Conservation (phyloP, 64 coral and sea anemone genomes). For the Stichodactyla helianthus region DNA sequence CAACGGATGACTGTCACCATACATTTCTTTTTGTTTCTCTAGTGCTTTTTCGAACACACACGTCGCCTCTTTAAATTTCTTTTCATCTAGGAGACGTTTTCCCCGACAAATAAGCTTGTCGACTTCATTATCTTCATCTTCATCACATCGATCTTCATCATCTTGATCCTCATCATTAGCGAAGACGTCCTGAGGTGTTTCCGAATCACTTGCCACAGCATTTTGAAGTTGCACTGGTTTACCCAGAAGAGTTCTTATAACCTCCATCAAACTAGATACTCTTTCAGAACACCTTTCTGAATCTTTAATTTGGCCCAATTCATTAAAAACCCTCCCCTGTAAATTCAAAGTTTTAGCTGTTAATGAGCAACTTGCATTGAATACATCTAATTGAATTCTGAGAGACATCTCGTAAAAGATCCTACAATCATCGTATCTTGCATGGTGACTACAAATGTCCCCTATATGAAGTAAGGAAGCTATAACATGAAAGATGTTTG, state of each 20-base stretch:
- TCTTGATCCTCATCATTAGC: too few relatives aligned
- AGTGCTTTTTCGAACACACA: background rate
- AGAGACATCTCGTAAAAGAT: background rate
- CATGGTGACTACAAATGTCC: background rate
- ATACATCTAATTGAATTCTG: background rate
- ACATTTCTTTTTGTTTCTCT: background rate
- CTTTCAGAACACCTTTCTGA: background rate
- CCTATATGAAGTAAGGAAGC: background rate
- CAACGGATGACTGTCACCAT: slow-evolving; percentile 1
- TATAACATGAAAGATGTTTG: background rate
- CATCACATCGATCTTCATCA: background rate
- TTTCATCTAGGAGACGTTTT: background rate
- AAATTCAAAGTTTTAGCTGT: background rate
- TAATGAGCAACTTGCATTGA: background rate
- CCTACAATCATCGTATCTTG: background rate
- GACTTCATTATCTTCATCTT: background rate
- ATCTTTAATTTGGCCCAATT: background rate
- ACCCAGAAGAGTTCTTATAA: background rate
- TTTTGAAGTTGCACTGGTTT: background rate
- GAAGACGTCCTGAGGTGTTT: too few relatives aligned
- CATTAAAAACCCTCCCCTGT: background rate
- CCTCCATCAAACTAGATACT: background rate
- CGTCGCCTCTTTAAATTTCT: background rate
- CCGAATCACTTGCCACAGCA: too few relatives aligned
- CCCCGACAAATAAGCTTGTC: background rate